phyloP scores from a whole-genome alignment of 1,140 invertebrate species.

The Wiebesia pumilae region DNA sequence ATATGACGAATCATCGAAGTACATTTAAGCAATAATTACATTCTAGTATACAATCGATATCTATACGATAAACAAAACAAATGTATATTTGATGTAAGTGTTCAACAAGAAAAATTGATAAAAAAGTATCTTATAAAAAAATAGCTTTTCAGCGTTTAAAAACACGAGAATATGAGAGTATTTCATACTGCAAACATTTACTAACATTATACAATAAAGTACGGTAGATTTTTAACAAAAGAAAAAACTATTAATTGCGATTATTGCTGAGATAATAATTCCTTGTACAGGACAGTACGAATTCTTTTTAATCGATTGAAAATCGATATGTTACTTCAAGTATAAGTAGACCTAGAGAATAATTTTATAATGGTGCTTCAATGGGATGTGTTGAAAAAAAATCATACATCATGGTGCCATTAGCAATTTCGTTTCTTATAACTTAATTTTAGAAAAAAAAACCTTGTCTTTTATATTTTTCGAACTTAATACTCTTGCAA shows the following conservation, averaged over 20 bases:
- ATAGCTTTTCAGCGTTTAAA: constrained; percentile 38
- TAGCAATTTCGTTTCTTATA: constrained; percentile 6
- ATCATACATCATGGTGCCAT: constrained; percentile 48
- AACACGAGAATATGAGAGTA: constrained; percentile 8
- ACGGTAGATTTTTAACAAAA: constrained; percentile 27
- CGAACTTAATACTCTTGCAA: background rate
- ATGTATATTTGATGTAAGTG: constrained; percentile 49
- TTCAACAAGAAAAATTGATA: constrained; percentile 30
- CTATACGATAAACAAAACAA: constrained; percentile 40
- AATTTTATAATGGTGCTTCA: constrained; percentile 48
- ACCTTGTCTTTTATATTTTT: background rate
- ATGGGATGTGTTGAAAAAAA: constrained; percentile 35
- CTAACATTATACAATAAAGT: constrained; percentile 40
- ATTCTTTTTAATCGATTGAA: constrained; percentile 43
- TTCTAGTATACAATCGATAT: constrained; percentile 41
- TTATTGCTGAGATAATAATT: constrained; percentile 42
- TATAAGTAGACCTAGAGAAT: constrained; percentile 33
- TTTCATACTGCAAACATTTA: constrained; percentile 50
- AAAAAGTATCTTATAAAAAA: constrained; percentile 53
- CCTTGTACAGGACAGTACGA: constrained; percentile 47
- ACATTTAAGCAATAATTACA: constrained; percentile 58
- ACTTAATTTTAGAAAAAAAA: background rate
- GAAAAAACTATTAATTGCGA: constrained; percentile 16
- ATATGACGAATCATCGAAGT: constrained; percentile 59
- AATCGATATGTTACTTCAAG: constrained; percentile 46